These are phyloP conservation scores for Protobothrops mucrosquamatus DNA, from an alignment of 2,113 vertebrate genomes.

Conservation along the genomic window DNA sequence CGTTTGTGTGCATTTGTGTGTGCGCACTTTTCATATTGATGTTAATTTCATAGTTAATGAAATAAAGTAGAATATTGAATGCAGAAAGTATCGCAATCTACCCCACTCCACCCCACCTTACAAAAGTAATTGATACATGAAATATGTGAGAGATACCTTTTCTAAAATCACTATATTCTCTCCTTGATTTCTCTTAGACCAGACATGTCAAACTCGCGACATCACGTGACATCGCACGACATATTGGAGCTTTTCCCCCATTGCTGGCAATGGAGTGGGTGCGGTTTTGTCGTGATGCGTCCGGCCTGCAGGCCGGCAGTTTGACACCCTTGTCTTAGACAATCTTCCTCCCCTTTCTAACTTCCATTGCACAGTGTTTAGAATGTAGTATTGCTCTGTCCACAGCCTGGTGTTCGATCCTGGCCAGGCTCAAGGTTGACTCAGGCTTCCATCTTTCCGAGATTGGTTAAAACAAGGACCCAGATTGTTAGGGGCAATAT, in stretches of 20 bases:
- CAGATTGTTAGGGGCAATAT: not conserved
- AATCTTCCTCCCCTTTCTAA: constrained; percentile 7
- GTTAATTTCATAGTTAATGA: not conserved
- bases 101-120: not conserved
- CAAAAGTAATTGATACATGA: constrained; percentile 7
- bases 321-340: no score
- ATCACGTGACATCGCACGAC: accelerated
- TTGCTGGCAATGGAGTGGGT: no score
- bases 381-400: not conserved
- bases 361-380: not conserved
- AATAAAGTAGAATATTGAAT: not conserved
- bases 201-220: no score
- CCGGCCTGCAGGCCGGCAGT: no score
- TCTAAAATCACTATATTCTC: constrained; percentile 4
- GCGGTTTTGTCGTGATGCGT: no score
- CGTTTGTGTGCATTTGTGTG: not conserved
- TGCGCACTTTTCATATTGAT: not conserved
- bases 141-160: constrained; percentile 7
- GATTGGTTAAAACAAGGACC: not conserved
- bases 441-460: not conserved
- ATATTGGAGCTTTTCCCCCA: no score
- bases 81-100: not conserved
- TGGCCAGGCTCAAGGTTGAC: not conserved
- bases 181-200: not conserved
- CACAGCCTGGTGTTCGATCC: not conserved